phyloP scores from a whole-genome alignment of 2,113 vertebrate species.

The Oriolus oriolus region DNA sequence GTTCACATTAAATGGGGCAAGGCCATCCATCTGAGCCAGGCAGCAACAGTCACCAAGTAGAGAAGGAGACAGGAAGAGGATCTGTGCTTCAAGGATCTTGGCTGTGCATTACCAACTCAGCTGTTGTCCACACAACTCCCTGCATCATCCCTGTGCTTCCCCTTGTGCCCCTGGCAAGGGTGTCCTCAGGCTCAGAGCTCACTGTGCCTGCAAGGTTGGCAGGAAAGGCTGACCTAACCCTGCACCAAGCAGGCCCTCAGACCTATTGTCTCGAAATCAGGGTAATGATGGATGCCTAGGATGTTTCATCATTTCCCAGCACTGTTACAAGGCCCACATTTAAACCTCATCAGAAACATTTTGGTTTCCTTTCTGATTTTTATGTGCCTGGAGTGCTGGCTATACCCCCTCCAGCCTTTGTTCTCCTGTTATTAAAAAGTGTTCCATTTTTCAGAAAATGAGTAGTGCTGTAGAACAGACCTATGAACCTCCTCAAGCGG shows the following conservation, averaged over 20 bases:
- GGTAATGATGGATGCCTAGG: conserved; percentile 59
- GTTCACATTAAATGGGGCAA: background rate
- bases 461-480: background rate
- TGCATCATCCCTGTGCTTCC: background rate
- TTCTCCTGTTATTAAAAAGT: background rate
- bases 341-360: conserved; percentile 56
- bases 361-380: conserved; percentile 57
- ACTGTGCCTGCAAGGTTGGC: background rate
- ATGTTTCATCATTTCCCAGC: conserved; percentile 66
- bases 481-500: background rate
- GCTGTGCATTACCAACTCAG: background rate
- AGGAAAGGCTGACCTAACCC: conserved; percentile 62
- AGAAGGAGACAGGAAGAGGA: background rate
- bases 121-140: background rate
- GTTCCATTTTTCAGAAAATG: background rate
- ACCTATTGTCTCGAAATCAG: conserved; percentile 57
- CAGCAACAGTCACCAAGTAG: background rate
- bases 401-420: background rate
- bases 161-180: background rate
- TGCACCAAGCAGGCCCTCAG: conserved; percentile 32
- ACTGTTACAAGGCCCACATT: conserved; percentile 44
- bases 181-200: background rate
- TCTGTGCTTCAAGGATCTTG: background rate
- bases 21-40: background rate
- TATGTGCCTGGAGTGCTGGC: background rate